Conservation (phyloP, 2,888 invertebrate species). For the Philopedon plagiatum region DNA sequence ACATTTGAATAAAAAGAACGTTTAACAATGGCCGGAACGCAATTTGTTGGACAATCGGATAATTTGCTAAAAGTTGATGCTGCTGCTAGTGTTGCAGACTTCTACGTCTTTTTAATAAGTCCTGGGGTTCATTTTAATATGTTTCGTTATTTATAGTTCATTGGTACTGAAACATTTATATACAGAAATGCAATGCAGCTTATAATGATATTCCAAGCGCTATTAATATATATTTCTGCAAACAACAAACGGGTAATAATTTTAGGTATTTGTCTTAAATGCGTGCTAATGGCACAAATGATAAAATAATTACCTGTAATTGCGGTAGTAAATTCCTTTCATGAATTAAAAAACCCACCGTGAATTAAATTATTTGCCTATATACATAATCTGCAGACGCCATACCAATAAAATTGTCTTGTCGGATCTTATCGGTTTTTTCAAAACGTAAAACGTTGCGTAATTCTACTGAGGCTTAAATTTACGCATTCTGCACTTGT, state of each 20-base stretch:
- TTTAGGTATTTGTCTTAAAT: slow-evolving; percentile 11
- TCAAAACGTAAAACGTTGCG: slow-evolving; percentile 51
- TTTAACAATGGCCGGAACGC: no score
- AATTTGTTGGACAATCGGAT: no score
- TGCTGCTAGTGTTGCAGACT: no score
- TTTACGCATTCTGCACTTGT: slow-evolving; percentile 38
- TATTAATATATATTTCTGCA: neutral
- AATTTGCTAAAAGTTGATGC: no score
- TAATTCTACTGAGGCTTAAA: slow-evolving; percentile 34
- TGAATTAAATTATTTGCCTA: slow-evolving; percentile 50
- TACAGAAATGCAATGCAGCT: no score
- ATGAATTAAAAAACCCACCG: slow-evolving; percentile 21
- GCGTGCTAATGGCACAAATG: slow-evolving; percentile 13
- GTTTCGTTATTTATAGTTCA: no score
- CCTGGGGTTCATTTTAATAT: no score
- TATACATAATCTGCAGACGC: slow-evolving; percentile 49
- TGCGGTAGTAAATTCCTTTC: slow-evolving; percentile 38
- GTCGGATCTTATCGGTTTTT: slow-evolving; percentile 54
- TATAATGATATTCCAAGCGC: no score
- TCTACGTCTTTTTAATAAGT: no score
- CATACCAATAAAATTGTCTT: slow-evolving; percentile 55
- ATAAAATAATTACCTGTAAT: slow-evolving; percentile 43
- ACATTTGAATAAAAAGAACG: no score
- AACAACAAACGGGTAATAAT: slow-evolving; percentile 2
- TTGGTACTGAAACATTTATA: no score